These are phyloP conservation scores for Anthrax anthrax DNA, from an alignment of 2,888 invertebrate genomes.

Conservation along the genomic window DNA sequence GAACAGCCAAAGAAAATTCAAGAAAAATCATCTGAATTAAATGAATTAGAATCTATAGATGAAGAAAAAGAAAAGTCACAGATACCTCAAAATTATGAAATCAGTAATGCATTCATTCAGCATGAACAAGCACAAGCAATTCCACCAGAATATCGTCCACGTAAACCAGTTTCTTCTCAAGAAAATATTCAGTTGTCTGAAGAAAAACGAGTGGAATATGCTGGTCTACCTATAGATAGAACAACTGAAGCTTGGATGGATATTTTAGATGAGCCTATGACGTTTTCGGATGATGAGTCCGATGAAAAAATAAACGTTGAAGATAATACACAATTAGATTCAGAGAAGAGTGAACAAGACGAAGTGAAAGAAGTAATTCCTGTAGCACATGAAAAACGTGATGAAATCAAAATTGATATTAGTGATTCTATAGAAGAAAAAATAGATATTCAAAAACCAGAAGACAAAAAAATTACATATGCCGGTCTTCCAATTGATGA, in stretches of 20 bases:
- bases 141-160: not conserved
- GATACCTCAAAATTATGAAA: not conserved
- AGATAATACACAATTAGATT: not conserved
- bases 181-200: not conserved
- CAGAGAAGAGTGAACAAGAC: not conserved
- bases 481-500: slow-evolving; percentile 23
- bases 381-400: no score
- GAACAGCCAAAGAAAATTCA: no score
- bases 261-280: slow-evolving; percentile 21
- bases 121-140: not conserved
- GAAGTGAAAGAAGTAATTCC: not conserved
- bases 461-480: slow-evolving; percentile 9
- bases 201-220: slow-evolving; percentile 16
- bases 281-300: slow-evolving; percentile 12
- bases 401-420: not conserved
- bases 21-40: no score
- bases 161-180: not conserved
- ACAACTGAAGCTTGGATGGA: slow-evolving; percentile 23
- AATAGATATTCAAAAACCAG: no score
- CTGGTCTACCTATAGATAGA: slow-evolving; percentile 22
- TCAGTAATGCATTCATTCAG: not conserved
- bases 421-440: no score
- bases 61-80: no score
- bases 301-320: not conserved
- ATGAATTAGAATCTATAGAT: no score